Evolutionary conservation across 2,797 vertebrate species (phyloP), one percentile per base, ranked within the genome.

Genomic region (Nasua narica): DNA sequence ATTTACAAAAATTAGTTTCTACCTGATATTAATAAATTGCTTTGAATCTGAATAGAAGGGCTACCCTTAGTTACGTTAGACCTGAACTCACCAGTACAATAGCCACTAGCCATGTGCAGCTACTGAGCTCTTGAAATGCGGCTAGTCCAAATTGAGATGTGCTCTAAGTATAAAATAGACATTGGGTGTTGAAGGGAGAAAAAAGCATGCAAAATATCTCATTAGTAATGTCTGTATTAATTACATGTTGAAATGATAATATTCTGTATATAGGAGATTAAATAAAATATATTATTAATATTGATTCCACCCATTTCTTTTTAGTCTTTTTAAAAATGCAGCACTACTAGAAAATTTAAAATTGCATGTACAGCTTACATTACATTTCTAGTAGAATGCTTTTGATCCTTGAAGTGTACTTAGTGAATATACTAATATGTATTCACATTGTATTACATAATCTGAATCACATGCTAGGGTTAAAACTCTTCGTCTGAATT

Each of bases 401-500:
- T 90, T 46, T 77, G 19, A 54, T 84, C 6, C 23, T 60, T 83
- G 62, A 92, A 72, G 15, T 87, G 2, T 1, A 48, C 15, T 78
- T 60, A 69, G 9, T 79, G 40, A 85, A 86, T 70, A 29, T 43
- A 81, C 9, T 78, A 72, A 60, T 46, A 78, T n/a, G 23, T 91
- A 81, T 79, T 87, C 19, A 87, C 21, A 74, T 21, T 93, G 21
- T 23, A 82, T n/a, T 32, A 70, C n/a, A 85, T 11, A 65, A 15
- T 81, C n/a, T 77, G 43, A 84, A 83, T 88, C 37, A 93, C 86
- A 52, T 29, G 18, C 72, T 54, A 72, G 15, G 46, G 65, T 40
- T 70, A 82, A 87, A 88, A 48, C 7, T 90, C 82, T 93, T 89
- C 56, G 91, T 87, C 67, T 74, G 65, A 97, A 90, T 23, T 21